These are phyloP conservation scores for Aratinga solstitialis DNA, from an alignment of 2,797 vertebrate species.

Conservation along the genomic window DNA sequence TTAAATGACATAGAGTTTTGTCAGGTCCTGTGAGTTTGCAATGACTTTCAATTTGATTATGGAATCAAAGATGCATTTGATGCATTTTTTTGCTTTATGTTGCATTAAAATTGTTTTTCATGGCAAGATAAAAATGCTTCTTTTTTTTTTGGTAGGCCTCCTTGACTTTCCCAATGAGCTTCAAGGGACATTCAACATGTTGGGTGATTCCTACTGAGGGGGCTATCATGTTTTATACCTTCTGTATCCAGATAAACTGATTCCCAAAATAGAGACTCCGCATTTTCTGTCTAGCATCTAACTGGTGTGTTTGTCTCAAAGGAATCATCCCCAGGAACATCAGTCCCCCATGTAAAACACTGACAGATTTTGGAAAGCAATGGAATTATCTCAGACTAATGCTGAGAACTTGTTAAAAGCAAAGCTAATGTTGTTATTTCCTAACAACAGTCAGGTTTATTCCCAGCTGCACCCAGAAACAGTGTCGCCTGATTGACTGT, in stretches of 20 bases:
- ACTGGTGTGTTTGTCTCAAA: not conserved
- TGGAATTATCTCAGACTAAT: not conserved
- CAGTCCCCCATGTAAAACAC: not conserved
- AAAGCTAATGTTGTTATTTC: not conserved
- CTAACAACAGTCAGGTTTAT: not conserved
- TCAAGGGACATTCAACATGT: not conserved
- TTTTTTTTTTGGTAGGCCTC: not conserved
- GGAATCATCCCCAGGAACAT: not conserved
- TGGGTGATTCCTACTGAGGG: not conserved
- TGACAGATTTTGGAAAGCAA: not conserved
- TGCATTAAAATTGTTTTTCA: not conserved
- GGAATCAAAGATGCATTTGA: not conserved
- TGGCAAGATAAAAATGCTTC: not conserved
- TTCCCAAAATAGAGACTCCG: not conserved
- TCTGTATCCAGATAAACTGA: not conserved
- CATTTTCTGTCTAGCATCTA: not conserved
- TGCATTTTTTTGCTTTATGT: not conserved
- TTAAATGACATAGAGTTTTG: not conserved
- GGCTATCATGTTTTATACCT: not conserved
- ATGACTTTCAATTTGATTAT: not conserved
- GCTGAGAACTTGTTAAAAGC: not conserved
- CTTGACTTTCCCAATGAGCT: not conserved
- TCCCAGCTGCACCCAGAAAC: not conserved
- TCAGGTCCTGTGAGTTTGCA: not conserved
- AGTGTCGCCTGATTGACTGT: not conserved